These are phyloP conservation scores for Meteorus sp. DNA, from an alignment of 1,140 invertebrate species.

Conservation along the genomic window DNA sequence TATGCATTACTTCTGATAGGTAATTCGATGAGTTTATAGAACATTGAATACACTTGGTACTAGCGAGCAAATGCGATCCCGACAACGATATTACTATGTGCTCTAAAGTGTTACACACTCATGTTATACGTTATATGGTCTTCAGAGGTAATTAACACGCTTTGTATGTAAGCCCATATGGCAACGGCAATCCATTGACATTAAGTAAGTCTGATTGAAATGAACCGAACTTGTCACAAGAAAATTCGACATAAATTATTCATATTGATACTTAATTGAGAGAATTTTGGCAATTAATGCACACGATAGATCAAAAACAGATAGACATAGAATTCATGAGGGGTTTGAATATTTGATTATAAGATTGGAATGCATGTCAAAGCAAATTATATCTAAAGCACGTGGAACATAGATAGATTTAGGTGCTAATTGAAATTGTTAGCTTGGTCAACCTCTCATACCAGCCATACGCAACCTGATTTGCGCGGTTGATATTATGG, in stretches of 20 bases:
- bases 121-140: neutral
- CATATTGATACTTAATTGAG: too few relatives aligned
- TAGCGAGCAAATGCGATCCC: constrained; percentile 16
- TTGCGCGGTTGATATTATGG: constrained; percentile 11
- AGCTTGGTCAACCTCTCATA: neutral
- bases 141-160: constrained; percentile 18
- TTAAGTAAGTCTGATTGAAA: neutral
- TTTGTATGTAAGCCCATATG: constrained; percentile 7
- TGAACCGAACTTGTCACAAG: too few relatives aligned
- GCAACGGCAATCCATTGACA: constrained; percentile 1
- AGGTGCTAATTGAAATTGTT: constrained; percentile 4
- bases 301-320: too few relatives aligned
- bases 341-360: too few relatives aligned
- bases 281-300: too few relatives aligned
- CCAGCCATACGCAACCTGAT: neutral
- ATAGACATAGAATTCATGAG: too few relatives aligned
- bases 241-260: too few relatives aligned
- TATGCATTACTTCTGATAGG: neutral
- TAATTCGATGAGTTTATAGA: constrained; percentile 18
- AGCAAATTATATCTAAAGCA: too few relatives aligned
- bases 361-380: neutral
- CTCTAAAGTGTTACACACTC: neutral
- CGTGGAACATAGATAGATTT: too few relatives aligned
- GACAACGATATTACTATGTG: neutral
- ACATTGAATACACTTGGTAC: constrained; percentile 16